phyloP scores from a whole-genome alignment of 2,113 vertebrate genomes.

The Odobenus rosmarus region DNA sequence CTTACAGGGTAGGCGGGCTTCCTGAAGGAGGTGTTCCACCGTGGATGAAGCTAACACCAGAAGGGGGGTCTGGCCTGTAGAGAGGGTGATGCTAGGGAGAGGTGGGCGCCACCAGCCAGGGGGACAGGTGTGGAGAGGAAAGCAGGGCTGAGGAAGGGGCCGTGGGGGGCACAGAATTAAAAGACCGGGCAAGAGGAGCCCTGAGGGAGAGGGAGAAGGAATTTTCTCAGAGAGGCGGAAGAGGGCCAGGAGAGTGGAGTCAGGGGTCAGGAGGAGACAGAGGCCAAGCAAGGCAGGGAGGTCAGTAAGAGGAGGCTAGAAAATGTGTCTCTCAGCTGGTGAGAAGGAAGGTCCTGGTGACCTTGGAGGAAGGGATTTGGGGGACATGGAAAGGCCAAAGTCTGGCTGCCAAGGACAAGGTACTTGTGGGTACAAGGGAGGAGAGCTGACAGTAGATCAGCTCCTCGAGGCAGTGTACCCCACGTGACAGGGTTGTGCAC shows the following conservation, averaged over 20 bases:
- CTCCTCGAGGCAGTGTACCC: neutral
- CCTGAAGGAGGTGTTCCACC: neutral
- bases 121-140: no score
- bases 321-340: neutral
- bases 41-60: neutral
- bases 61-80: neutral
- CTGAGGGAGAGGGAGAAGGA: neutral
- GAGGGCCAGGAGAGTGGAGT: neutral
- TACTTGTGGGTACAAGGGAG: fast-evolving
- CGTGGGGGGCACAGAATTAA: neutral
- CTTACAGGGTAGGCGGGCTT: neutral
- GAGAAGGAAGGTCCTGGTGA: neutral
- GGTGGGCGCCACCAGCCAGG: no score
- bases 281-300: neutral
- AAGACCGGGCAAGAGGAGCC: neutral
- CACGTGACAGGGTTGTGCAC: fast-evolving
- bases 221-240: neutral
- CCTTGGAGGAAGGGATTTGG: neutral
- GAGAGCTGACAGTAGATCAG: no score
- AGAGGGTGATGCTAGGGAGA: neutral
- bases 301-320: neutral
- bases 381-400: no score
- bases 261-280: neutral
- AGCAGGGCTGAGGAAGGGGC: no score
- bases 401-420: neutral